These are phyloP conservation scores for Lasioglossum calceatum DNA, from an alignment of 2,888 invertebrate species.

Conservation along the genomic window DNA sequence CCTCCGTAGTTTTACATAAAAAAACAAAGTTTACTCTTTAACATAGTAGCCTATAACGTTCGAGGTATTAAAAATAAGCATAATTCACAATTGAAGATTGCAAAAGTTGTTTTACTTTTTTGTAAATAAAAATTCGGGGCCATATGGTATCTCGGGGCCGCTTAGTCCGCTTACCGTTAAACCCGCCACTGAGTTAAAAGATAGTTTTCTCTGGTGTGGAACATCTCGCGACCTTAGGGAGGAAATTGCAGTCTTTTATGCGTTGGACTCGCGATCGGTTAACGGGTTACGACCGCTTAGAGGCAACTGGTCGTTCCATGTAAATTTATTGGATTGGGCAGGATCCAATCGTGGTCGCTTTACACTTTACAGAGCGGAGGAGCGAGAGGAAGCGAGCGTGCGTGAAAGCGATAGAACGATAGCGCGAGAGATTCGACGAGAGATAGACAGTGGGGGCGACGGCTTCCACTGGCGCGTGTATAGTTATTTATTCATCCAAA, in stretches of 20 bases:
- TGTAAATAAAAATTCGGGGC: too few species aligned
- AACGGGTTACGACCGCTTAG: background rate
- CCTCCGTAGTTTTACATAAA: background rate
- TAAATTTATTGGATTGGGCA: conserved; percentile 76
- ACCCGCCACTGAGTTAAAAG: background rate
- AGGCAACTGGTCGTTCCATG: conserved; percentile 10
- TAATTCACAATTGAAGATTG: too few species aligned
- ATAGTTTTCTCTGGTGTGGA: background rate
- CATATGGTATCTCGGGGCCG: too few species aligned
- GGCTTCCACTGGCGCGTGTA: conserved; percentile 68
- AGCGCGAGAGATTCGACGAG: conserved; percentile 17
- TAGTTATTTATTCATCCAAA: conserved; percentile 81
- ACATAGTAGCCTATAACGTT: too few species aligned
- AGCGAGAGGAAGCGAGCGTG: background rate
- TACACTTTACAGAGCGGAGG: background rate
- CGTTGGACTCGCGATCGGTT: background rate
- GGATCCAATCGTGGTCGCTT: conserved; percentile 77
- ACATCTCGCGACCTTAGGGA: background rate
- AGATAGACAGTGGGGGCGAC: conserved; percentile 20
- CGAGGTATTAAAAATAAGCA: too few species aligned
- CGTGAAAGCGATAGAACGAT: background rate
- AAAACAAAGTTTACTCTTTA: too few species aligned
- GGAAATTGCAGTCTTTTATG: background rate
- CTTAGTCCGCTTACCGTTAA: too few species aligned
- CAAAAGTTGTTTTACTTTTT: too few species aligned